phyloP scores from a whole-genome alignment of 1,140 invertebrate genomes.

The Drosophila bifasciata region DNA sequence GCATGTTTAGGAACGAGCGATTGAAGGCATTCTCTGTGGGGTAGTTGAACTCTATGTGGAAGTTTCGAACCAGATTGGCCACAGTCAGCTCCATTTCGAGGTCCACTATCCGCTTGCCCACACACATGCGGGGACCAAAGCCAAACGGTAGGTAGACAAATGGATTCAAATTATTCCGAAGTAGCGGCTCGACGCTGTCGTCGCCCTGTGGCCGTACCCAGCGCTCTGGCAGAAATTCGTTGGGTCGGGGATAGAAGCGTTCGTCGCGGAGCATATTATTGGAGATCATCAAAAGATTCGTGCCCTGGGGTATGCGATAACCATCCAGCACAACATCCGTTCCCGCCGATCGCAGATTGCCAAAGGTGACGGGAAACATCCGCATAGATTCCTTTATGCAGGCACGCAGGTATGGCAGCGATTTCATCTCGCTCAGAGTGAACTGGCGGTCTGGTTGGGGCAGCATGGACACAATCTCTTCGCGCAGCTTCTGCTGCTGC shows the following conservation, averaged over 20 bases:
- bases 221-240: conserved; percentile 86
- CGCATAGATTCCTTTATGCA: conserved; percentile 87
- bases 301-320: conserved; percentile 92
- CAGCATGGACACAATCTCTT: conserved; percentile 84
- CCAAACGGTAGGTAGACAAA: conserved; percentile 87
- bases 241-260: conserved; percentile 84
- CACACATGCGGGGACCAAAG: conserved; percentile 86
- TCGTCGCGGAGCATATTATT: conserved; percentile 84
- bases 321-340: conserved; percentile 90
- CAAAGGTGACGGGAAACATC: conserved; percentile 94
- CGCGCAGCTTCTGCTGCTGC: conserved; percentile 84
- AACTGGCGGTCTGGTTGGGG: conserved; percentile 67
- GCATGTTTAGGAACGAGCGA: conserved; percentile 42
- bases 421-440: conserved; percentile 71
- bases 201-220: conserved; percentile 84
- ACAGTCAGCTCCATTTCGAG: conserved; percentile 88
- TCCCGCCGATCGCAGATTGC: conserved; percentile 90
- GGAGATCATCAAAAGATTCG: conserved; percentile 53
- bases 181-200: conserved; percentile 28
- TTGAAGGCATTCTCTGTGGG: conserved; percentile 56
- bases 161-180: conserved; percentile 84
- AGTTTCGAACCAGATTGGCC: conserved; percentile 86
- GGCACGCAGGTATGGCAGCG: conserved; percentile 85
- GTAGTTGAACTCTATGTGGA: conserved; percentile 85
- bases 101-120: conserved; percentile 88